Percentiles rank a stretch among this genome's conserved stretches.
These are phyloP conservation scores for Pemphigus obesinymphae DNA, from an alignment of 1,140 invertebrate genomes.

Conservation along the genomic window DNA sequence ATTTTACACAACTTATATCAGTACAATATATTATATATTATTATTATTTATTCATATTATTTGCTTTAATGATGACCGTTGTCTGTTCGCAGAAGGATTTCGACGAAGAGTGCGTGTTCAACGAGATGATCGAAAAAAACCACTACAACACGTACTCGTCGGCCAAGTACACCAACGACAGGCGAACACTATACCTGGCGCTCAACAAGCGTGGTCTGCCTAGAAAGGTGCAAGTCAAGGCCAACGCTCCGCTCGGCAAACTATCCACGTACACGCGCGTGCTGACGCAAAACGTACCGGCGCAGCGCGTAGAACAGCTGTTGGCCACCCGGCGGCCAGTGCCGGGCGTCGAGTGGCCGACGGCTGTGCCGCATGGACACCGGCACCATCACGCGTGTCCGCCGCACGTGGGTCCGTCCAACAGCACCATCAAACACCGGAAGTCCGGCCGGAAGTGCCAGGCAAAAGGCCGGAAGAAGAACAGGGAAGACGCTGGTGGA, in stretches of 20 bases:
- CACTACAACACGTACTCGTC: conserved; percentile 82
- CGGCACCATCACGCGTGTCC: conserved; percentile 43
- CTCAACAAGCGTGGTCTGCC: conserved; percentile 66
- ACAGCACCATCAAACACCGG: conserved; percentile 11
- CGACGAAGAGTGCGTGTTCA: conserved; percentile 77
- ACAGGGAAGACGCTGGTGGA: conserved; percentile 11
- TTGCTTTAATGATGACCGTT: too few relatives aligned
- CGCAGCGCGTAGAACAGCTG: conserved; percentile 56
- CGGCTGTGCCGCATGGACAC: conserved; percentile 8
- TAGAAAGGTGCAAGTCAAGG: conserved; percentile 63
- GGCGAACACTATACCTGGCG: conserved; percentile 69
- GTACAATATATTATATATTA: too few relatives aligned
- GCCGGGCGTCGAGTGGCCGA: background rate
- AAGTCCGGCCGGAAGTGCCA: conserved; percentile 2
- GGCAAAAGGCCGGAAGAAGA: conserved; percentile 4
- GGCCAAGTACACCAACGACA: conserved; percentile 64
- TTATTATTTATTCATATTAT: too few relatives aligned
- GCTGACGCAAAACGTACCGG: conserved; percentile 60
- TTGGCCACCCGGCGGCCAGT: conserved; percentile 48
- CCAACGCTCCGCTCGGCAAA: conserved; percentile 63
- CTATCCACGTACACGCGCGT: conserved; percentile 65
- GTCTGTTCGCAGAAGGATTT: conserved; percentile 67
- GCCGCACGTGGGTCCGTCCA: conserved; percentile 19
- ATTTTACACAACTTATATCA: too few relatives aligned
- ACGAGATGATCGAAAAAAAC: conserved; percentile 75